Base-by-base conservation (phyloP, 1,140 invertebrate species). In the Drosophila gunungcola region DNA sequence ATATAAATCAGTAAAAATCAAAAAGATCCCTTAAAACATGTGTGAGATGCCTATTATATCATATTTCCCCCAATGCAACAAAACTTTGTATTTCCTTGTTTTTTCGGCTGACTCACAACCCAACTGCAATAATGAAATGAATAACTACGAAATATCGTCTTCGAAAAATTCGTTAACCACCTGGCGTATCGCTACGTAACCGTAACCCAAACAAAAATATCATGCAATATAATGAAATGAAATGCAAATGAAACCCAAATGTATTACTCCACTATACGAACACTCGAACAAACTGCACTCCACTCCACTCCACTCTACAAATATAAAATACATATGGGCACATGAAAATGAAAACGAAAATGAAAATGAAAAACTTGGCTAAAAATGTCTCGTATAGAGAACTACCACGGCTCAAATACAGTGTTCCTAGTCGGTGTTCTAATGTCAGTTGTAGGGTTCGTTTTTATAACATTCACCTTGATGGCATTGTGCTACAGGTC, bases 401-500 rank as follows among this genome's bases (percentile, higher is more conserved):
- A 97, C 95, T 96, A 97, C 95, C 96, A 97, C 95, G 97, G 97
- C 94, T 97, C 96, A 93, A 97, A 97, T 95, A 97, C 97, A 94
- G 96, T 97, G 94, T 97, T 97, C 95, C 96, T 99, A 95, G 98
- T 99, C 93, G 97, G 96, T 95, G 97, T 98, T 94, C 96, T 99
- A 95, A 98, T 98, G 95, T 98, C 97, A 93, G 97, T 98, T 95
- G 97, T 99, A 95, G 98, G 98, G 95, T 97, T 97, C 95, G 97
- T 99, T 95, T 98, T 99, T 95, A 96, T 99, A 95, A 95, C 98
- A 95, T 98, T 99, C 96, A 97, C 97, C 94, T 95, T 98, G 94
- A 97, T 98, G 95, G 97, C 98, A 95, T 96, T 98, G 94, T 99
- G 98, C 96, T 99, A 99, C 96, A 98, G 98, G 97, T 98, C 96